Base-by-base conservation (phyloP, 2,888 invertebrate genomes). In the Nomada fabriciana region DNA sequence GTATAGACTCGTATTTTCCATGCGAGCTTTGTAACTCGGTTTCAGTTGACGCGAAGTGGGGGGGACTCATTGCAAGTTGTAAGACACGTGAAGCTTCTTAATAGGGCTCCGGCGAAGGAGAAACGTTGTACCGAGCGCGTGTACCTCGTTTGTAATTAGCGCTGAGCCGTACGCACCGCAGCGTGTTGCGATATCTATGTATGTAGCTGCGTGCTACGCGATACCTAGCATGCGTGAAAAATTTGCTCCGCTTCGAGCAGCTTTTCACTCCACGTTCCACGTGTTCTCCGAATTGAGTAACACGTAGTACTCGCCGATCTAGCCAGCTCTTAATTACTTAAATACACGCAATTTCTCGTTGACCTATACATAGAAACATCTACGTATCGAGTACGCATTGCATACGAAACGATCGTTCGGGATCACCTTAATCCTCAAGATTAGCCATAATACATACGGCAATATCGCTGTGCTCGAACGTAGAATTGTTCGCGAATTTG, bases 91-190 rank as follows among this genome's bases (percentile, higher is more conserved):
- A 61, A 79, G 43, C 74, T 74, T 69, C 74, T 79, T 71, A 79
- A 67, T 71, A 82, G 79, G 71, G 63, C 70, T 29, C n/a, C 29
- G 70, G 67, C 67, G 73, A 72, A 55, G 63, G 63, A 50, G 77
- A 77, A 78, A 73, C 64, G 72, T 36, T 73, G 77, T 73, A 63
- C 29, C 71, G 43, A 47, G 60, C 59, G 78, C 69, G 59, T 69
- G 67, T 79, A 79, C 43, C 79, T 82, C 70, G 71, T 82, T 75
- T 71, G 79, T 75, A 82, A 82, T 82, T 82, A 82, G 71, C 82
- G 67, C 52, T 57, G 60, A 57, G 43, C 59, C 53, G 60, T 60
- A 57, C 57, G 79, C 65, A 50, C n/a, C 25, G 36, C 13, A 47
- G 69, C 36, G 43, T 53, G 64, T 73, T 47, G 67, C 71, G 71